Base-by-base conservation (phyloP, 2,113 vertebrate species). In the Trachemys scripta region DNA sequence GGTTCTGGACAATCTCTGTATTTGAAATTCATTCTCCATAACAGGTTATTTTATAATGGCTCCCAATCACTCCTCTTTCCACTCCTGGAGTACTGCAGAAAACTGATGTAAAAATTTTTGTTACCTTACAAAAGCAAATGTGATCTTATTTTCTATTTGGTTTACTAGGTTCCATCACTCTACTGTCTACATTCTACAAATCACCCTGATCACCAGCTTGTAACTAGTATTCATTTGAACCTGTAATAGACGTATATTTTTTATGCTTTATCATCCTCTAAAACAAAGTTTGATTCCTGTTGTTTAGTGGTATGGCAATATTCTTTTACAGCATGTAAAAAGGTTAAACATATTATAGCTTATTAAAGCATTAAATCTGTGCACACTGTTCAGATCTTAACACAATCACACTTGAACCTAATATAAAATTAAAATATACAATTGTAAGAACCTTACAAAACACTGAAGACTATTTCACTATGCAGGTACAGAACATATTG, bases 361-460 rank as follows among this genome's bases (percentile, higher is more conserved):
- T 98, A 96, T 96, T 92, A 93, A 97, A 96, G 35, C 59, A 95
- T 97, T 97, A 96, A 93, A 92, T 96, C 69, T 90, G 51, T 82
- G 79, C 20, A 86, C 85, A 93, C 94, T 86, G 87, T 93, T 98
- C 72, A 97, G 85, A 89, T 84, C 84, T 98, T 96, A 88, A 93
- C 42, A 90, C 91, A 95, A 80, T 93, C 96, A 90, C 76, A 78
- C 16, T 86, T 93, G 92, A 96, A 97, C 57, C 94, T 92, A 95
- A 97, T 80, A 94, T 84, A 93, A 62, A 94, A 82, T 95, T 89
- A 97, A 98, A 96, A 96, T 38, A 62, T 72, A 80, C 2, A 50
- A 94, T 86, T 88, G 84, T 82, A 95, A 97, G 56, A 97, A 92
- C 93, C 92, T 96, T 93, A 91, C 81, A 94, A 92, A 97, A 93